Base-by-base conservation (phyloP, 2,113 vertebrate genomes). In the Tenrec ecaudatus region DNA sequence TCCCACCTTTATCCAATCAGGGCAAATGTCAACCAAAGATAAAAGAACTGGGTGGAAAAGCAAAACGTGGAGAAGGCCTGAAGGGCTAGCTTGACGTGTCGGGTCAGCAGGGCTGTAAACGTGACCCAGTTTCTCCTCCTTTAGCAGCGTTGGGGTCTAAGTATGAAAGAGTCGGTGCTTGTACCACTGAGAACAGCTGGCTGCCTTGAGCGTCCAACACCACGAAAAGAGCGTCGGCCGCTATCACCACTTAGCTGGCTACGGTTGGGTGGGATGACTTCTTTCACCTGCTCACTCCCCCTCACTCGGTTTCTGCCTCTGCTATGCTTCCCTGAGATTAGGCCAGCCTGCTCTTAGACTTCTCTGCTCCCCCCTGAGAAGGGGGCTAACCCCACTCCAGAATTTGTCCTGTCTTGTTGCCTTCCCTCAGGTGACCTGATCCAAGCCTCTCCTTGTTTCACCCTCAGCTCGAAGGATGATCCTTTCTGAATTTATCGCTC, bases 271-370 rank as follows among this genome's bases (percentile, higher is more conserved):
- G 11, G 11, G 53, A 71, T 10, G 43, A 36, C 36, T 7, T 14
- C 29, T 66, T 68, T 73, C 5, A 27, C 57, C 68, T 71, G 82
- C 87, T 79, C 14, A 15, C 58, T 47, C 15, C 36, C 69, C 66
- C 29, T 87, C 90, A 75, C 69, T 77, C 15, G 29, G 64, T 80
- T 76, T 92, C 87, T 76, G 84, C 47, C 71, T 95, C 88, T 47
- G 90, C 71, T 47, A 80, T 12, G 82, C 83, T 79, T 93, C 75
- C 27, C 64, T 47, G 80, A 86, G 68, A 57, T 88, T 33, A 75
- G 36, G 38, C n/a, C 64, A 78, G 43, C 36, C 15, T 8, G n/a
- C 29, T 80, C 68, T 43, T n/a, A 17, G 69, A 15, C 83, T 22
- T 4, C 64, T 83, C 62, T 69, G 79, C 2, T 53, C 15, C 27